Evolutionary conservation across 2,888 invertebrate species (phyloP).

Genomic region (Leucoma salicis): DNA sequence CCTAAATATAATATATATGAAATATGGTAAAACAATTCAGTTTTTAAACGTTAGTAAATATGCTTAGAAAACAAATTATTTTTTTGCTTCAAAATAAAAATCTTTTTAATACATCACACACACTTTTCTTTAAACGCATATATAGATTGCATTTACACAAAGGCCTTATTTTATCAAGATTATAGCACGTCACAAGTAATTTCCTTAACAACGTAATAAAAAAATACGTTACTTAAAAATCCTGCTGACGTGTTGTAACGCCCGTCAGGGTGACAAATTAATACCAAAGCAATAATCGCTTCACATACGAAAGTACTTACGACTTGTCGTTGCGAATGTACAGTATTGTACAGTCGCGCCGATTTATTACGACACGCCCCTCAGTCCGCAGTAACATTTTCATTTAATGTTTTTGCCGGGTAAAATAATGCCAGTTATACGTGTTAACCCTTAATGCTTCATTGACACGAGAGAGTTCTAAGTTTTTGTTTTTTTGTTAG

Average conservation of each 20-base stretch:
- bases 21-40: too few species aligned
- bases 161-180: too few species aligned
- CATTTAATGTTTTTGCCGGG: slow-evolving; percentile 62
- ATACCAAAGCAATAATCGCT: slow-evolving; percentile 24
- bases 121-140: too few species aligned
- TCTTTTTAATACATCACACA: too few species aligned
- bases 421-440: slow-evolving; percentile 59
- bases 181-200: too few species aligned
- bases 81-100: too few species aligned
- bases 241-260: not conserved
- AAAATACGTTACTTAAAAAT: slow-evolving; percentile 1
- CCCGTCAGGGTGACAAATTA: slow-evolving; percentile 15
- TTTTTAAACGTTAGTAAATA: too few species aligned
- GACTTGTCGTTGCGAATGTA: slow-evolving; percentile 32
- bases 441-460: slow-evolving; percentile 63
- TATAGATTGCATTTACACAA: too few species aligned
- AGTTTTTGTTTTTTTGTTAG: slow-evolving; percentile 21
- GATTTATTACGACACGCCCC: slow-evolving; percentile 56
- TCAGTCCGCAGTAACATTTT: slow-evolving; percentile 55
- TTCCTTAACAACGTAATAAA: not conserved
- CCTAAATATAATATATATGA: too few species aligned
- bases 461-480: slow-evolving; percentile 53
- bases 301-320: slow-evolving; percentile 20
- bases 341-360: slow-evolving; percentile 29
- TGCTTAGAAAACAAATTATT: too few species aligned